A percentile compares a stretch with the other conserved stretches of the same genome.
These are phyloP conservation scores for Phrynosoma blainvillii DNA, from an alignment of 2,113 vertebrate species.

Conservation along the genomic window DNA sequence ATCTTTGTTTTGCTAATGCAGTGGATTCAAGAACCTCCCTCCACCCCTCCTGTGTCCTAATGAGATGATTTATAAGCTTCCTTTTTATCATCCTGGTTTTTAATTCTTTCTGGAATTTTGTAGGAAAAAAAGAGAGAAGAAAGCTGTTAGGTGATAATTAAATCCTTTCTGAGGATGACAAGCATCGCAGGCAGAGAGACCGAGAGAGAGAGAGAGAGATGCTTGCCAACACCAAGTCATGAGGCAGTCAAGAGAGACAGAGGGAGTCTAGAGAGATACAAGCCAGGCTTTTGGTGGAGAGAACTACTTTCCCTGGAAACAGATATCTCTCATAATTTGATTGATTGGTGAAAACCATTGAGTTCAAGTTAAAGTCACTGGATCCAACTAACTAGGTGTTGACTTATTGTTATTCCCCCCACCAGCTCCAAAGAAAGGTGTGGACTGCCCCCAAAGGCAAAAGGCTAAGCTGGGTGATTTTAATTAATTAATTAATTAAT, in stretches of 20 bases:
- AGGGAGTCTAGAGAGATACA: background rate
- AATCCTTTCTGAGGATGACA: conserved; percentile 62
- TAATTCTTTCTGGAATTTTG: conserved; percentile 62
- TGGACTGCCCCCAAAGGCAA: too few relatives aligned
- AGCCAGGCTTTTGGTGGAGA: background rate
- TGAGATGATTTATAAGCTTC: conserved; percentile 55
- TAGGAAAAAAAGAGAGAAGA: background rate
- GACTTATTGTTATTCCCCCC: too few relatives aligned
- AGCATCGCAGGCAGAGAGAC: conserved; percentile 52
- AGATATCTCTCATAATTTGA: background rate
- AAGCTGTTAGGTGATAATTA: conserved; percentile 66
- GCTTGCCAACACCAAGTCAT: conserved; percentile 40
- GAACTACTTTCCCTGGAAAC: background rate
- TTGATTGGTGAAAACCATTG: background rate
- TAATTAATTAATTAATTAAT: too few relatives aligned
- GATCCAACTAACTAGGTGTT: too few relatives aligned
- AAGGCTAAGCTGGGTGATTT: too few relatives aligned
- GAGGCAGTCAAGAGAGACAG: background rate
- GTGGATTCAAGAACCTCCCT: background rate
- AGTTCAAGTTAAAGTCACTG: background rate
- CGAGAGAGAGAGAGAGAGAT: too few relatives aligned
- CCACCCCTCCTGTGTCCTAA: conserved; percentile 40
- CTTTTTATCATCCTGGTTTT: conserved; percentile 55
- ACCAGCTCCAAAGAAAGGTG: too few relatives aligned
- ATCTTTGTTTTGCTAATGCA: too few relatives aligned